phyloP scores from a whole-genome alignment of 2,797 vertebrate species.

The Lacerta agilis region DNA sequence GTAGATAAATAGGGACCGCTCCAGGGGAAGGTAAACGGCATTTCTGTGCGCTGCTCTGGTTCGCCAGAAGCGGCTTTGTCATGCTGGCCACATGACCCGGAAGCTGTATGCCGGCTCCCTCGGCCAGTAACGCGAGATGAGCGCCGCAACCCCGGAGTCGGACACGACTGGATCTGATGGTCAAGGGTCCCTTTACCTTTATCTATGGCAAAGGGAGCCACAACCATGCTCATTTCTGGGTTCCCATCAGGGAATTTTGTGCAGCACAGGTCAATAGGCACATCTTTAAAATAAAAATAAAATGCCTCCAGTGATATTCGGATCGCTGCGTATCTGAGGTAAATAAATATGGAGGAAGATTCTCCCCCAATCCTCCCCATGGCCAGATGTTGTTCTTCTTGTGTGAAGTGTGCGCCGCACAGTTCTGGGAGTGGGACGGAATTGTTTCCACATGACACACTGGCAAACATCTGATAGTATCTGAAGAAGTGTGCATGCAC shows the following conservation, averaged over 20 bases:
- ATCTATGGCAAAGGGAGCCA: neutral
- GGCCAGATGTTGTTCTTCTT: neutral
- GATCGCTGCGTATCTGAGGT: neutral
- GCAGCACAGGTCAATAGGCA: neutral
- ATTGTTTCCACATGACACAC: neutral
- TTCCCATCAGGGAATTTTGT: neutral
- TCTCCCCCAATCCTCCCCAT: too few relatives aligned
- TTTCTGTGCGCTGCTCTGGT: too few relatives aligned
- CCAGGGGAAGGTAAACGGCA: too few relatives aligned
- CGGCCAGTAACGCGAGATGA: too few relatives aligned
- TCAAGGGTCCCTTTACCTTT: too few relatives aligned
- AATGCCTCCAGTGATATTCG: neutral
- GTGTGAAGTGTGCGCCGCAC: neutral
- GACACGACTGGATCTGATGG: too few relatives aligned
- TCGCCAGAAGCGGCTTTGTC: too few relatives aligned
- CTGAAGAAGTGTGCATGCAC: too few relatives aligned
- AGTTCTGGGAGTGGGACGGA: neutral
- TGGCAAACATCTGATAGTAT: neutral
- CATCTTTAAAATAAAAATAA: neutral
- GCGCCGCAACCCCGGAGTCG: too few relatives aligned
- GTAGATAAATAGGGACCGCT: too few relatives aligned
- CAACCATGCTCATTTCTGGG: neutral
- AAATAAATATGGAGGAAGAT: neutral
- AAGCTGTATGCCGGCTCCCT: too few relatives aligned
- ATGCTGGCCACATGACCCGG: too few relatives aligned